Conservation (phyloP, 2,888 invertebrate species). For the Anticlea derivata region DNA sequence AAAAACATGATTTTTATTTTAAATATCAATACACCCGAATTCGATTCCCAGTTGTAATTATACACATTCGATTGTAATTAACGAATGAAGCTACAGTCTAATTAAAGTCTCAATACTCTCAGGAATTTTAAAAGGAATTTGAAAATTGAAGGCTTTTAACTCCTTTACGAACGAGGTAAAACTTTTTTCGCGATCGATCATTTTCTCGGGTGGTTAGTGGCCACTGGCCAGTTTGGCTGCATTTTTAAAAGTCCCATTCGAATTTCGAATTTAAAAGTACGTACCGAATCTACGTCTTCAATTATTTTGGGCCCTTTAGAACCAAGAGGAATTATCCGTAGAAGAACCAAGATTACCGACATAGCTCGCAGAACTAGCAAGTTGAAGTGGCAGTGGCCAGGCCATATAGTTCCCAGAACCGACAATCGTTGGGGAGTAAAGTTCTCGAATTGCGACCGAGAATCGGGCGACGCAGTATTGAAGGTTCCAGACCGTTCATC, state of each 20-base stretch:
- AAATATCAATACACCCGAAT: constrained; percentile 64
- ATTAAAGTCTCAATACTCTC: constrained; percentile 62
- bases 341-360: no score
- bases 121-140: constrained; percentile 45
- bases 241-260: constrained; percentile 32
- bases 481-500: no score
- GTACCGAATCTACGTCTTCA: constrained; percentile 9
- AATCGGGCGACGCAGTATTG: no score
- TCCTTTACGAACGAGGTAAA: constrained; percentile 38
- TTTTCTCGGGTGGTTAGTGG: constrained; percentile 36
- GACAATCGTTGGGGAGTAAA: no score
- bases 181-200: constrained; percentile 40
- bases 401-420: no score
- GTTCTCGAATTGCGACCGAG: no score
- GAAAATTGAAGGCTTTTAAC: constrained; percentile 46
- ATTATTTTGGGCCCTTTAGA: no score
- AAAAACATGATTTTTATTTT: constrained; percentile 64
- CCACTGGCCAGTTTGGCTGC: constrained; percentile 35
- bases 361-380: no score
- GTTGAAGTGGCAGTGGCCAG: no score
- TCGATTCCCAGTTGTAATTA: constrained; percentile 68
- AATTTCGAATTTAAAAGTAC: constrained; percentile 27
- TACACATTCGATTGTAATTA: constrained; percentile 61
- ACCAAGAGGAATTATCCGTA: no score
- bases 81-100: constrained; percentile 61